Evolutionary conservation across 2,113 vertebrate species (phyloP), one percentile per base, ranked within the genome.

Genomic region (Clupea harengus): DNA sequence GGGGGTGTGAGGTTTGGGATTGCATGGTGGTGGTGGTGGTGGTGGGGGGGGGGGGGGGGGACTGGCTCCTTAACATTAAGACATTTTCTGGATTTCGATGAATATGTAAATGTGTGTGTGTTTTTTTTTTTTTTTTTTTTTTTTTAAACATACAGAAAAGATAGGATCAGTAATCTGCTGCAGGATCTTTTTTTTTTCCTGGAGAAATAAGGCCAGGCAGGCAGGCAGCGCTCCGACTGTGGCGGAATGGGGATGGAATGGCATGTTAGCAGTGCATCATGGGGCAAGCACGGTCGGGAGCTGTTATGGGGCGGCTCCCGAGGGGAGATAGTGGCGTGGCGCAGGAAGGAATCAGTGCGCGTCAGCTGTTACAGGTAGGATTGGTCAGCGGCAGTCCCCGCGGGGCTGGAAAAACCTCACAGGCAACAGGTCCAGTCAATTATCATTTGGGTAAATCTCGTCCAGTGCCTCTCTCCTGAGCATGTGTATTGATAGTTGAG

Each of bases 361-460:
- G 72, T 78, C 72, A 78, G 72, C 72, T 78, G 72, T 39, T 78
- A 32, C 28, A 78, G 72, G 72, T 78, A 39, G 72, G 72, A 39
- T 39, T 78, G 72, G 72, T 78, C 64, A 67, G 64, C n/a, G 7
- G 64, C 10, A 25, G n/a, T 67, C 64, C 64, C 64, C n/a, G 64
- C n/a, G 64, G 64, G 64, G 64, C 54, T 54, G 47, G 47, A 6
- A 47, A 47, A 39, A 47, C 17, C 32, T n/a, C 57, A 3, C 28
- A 32, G 28, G 81, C 25, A 82, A 82, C 46, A 52, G 60, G 83
- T 86, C 85, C 85, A 87, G 87, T 88, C 90, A 86, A 90, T 89
- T 86, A 86, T 84, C 75, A 83, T 88, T 89, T 88, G 83, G 82
- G 85, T 88, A 88, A 80, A 82, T 84, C 83, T 85, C 85, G 81